A percentile compares a stretch with the other conserved stretches of the same genome.
phyloP scores from a whole-genome alignment of 2,888 invertebrate species.

The Gibbula magus region DNA sequence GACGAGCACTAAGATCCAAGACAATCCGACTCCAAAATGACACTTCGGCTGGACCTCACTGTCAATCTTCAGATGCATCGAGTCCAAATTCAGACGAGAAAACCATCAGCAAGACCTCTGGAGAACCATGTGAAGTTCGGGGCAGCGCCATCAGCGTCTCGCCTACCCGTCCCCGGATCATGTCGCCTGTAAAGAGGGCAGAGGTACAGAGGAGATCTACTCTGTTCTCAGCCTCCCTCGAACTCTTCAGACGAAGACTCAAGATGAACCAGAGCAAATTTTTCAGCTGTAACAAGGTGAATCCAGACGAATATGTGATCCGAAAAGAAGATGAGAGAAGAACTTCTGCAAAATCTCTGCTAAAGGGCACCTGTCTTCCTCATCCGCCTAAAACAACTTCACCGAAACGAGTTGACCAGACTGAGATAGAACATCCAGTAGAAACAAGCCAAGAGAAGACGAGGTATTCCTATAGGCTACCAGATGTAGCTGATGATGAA shows the following conservation, averaged over 20 bases:
- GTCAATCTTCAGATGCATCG: constrained; percentile 9
- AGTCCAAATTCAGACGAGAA: background rate
- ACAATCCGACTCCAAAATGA: constrained; percentile 20
- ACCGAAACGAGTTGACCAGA: background rate
- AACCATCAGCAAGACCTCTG: background rate
- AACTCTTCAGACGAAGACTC: constrained; percentile 22
- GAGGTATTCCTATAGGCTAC: constrained; percentile 10
- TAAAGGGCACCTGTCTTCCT: background rate
- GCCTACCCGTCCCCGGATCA: background rate
- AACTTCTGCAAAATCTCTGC: background rate
- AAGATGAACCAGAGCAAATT: constrained; percentile 26
- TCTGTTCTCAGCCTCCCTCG: constrained; percentile 13
- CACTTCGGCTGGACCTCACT: background rate
- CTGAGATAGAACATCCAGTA: background rate
- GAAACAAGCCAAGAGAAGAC: background rate
- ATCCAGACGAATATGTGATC: constrained; percentile 5
- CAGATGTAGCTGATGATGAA: constrained; percentile 5
- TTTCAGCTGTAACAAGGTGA: constrained; percentile 17
- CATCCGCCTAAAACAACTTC: background rate
- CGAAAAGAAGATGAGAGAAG: constrained; percentile 18
- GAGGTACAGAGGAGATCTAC: constrained; percentile 7
- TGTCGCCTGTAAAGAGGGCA: constrained; percentile 8
- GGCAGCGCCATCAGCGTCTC: constrained; percentile 8
- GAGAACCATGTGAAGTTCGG: constrained; percentile 11
- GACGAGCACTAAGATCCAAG: background rate